phyloP scores from a whole-genome alignment of 1,140 invertebrate genomes.

The Calliopsis andreniformis region DNA sequence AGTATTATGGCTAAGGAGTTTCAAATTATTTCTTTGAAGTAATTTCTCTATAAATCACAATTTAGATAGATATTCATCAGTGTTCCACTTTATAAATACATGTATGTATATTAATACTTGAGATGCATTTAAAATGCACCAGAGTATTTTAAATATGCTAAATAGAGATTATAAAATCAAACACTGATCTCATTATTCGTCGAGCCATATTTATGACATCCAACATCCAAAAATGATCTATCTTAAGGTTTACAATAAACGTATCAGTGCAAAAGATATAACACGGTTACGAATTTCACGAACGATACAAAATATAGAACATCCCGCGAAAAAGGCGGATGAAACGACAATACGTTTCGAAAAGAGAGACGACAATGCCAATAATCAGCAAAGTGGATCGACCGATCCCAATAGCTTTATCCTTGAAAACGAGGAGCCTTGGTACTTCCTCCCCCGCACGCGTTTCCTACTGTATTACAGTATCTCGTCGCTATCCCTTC shows the following conservation, averaged over 20 bases:
- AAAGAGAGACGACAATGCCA: conserved; percentile 71
- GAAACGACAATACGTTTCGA: conserved; percentile 40
- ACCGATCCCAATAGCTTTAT: conserved; percentile 72
- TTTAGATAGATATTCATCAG: no score
- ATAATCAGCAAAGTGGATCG: conserved; percentile 76
- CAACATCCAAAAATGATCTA: neutral
- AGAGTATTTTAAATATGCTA: no score
- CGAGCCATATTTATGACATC: no score
- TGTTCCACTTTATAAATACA: no score
- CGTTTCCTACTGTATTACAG: conserved; percentile 42
- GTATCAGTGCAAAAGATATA: neutral
- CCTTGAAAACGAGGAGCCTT: conserved; percentile 62
- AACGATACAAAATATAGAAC: neutral
- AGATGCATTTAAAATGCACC: no score
- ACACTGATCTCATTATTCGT: no score
- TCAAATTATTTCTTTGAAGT: no score
- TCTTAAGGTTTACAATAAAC: neutral
- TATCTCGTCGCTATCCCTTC: conserved; percentile 33
- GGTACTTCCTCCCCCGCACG: conserved; percentile 36
- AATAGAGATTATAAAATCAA: no score
- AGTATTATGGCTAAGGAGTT: no score
- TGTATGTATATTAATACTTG: no score
- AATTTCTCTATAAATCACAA: no score
- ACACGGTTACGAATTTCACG: neutral
- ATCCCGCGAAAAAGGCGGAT: neutral